Evolutionary conservation across 2,888 invertebrate genomes (phyloP).

Genomic region (Lasioglossum morio): DNA sequence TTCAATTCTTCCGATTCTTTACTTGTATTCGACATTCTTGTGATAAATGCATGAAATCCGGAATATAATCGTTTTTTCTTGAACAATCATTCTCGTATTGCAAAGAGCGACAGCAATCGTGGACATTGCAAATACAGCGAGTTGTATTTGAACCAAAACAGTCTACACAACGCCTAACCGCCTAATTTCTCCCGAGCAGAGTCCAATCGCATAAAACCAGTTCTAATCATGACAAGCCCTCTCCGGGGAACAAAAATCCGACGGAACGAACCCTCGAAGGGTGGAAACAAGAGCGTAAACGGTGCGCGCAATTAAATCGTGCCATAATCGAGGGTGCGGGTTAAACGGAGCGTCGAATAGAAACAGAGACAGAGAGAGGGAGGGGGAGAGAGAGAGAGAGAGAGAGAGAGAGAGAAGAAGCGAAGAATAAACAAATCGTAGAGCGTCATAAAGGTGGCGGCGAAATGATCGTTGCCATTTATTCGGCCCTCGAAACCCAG

Average conservation of each 20-base stretch:
- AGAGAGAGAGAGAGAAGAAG: not conserved
- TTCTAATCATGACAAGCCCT: constrained; percentile 1
- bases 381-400: not conserved
- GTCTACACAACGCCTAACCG: not conserved
- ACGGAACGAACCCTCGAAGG: not conserved
- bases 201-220: not conserved
- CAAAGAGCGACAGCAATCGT: too few relatives aligned
- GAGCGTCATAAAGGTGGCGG: constrained; percentile 30
- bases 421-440: constrained; percentile 40
- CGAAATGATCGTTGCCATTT: constrained; percentile 49
- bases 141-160: not conserved
- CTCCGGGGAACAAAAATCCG: not conserved
- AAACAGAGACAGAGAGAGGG: not conserved
- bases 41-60: too few relatives aligned
- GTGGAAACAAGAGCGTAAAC: constrained; percentile 10
- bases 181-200: not conserved
- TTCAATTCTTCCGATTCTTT: too few relatives aligned
- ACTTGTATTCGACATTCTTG: too few relatives aligned
- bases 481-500: constrained; percentile 24
- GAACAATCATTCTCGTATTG: too few relatives aligned
- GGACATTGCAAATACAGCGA: not conserved
- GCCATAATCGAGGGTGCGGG: constrained; percentile 7
- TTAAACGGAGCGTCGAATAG: constrained; percentile 9
- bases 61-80: too few relatives aligned
- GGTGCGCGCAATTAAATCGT: constrained; percentile 14